Percentiles rank a stretch among this genome's conserved stretches.
These are phyloP conservation scores for Anastrepha ludens DNA, from an alignment of 1,140 invertebrate genomes.

Conservation along the genomic window DNA sequence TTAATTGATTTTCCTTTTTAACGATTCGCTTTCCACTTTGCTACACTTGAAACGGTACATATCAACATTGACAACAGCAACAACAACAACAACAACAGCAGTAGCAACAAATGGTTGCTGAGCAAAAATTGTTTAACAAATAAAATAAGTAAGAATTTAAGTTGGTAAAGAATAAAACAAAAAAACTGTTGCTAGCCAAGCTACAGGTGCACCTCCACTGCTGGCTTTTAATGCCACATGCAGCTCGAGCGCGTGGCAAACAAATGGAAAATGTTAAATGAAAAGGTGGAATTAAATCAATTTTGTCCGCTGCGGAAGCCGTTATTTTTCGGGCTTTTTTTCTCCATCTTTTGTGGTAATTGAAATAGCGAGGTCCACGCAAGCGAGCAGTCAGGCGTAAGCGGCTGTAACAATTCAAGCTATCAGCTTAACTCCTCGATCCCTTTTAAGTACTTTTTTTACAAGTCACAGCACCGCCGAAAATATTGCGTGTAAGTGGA, in stretches of 20 bases:
- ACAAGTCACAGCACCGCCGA: too few species aligned
- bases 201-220: neutral
- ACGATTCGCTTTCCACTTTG: conserved; percentile 38
- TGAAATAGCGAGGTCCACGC: neutral
- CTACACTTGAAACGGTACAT: conserved; percentile 1
- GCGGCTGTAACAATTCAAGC: conserved; percentile 17
- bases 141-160: conserved; percentile 1
- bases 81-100: neutral
- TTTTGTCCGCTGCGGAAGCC: neutral
- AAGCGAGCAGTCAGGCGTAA: neutral
- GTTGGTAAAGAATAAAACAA: neutral
- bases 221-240: neutral
- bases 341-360: neutral
- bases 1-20: conserved; percentile 48
- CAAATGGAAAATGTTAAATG: neutral
- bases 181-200: conserved; percentile 6
- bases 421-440: conserved; percentile 22
- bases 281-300: conserved; percentile 47
- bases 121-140: neutral
- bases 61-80: neutral
- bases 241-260: neutral
- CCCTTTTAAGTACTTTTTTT: neutral
- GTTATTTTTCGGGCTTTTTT: neutral
- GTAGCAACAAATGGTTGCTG: too few species aligned
- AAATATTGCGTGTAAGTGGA: too few species aligned